A percentile compares a stretch with the other conserved stretches of the same genome.
These are phyloP conservation scores for Lydus trimaculatus DNA, from an alignment of 2,888 invertebrate species.

Conservation along the genomic window DNA sequence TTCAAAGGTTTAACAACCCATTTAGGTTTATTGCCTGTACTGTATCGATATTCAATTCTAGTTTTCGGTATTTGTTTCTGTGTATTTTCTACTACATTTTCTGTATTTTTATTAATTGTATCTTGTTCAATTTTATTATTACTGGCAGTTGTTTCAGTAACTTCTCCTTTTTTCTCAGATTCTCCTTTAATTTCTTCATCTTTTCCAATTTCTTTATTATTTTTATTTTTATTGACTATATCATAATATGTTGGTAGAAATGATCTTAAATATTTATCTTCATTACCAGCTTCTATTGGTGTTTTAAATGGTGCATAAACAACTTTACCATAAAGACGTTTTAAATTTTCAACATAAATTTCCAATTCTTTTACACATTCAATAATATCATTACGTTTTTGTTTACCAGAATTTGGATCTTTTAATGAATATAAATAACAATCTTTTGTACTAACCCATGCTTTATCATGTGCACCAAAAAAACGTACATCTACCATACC, in stretches of 20 bases:
- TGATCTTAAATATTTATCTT: slow-evolving; percentile 68
- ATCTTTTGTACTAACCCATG: slow-evolving; percentile 87
- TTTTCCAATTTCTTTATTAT: slow-evolving; percentile 28
- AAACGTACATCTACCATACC: slow-evolving; percentile 88
- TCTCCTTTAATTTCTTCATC: slow-evolving; percentile 42
- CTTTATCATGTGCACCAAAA: slow-evolving; percentile 94
- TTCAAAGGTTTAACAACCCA: slow-evolving; percentile 21
- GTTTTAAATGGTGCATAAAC: slow-evolving; percentile 76
- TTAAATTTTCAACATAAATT: slow-evolving; percentile 76
- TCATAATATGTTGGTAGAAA: slow-evolving; percentile 65
- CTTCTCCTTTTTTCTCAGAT: background rate
- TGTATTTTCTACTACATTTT: background rate
- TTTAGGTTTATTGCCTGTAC: slow-evolving; percentile 15
- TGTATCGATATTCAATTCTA: slow-evolving; percentile 23
- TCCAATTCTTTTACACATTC: slow-evolving; percentile 77
- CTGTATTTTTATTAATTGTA: slow-evolving; percentile 14
- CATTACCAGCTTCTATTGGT: slow-evolving; percentile 69
- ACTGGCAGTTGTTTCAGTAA: slow-evolving; percentile 46
- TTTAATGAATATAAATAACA: slow-evolving; percentile 83
- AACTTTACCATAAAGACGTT: slow-evolving; percentile 75
- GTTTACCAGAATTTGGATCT: slow-evolving; percentile 72
- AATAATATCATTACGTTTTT: slow-evolving; percentile 67
- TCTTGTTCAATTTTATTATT: slow-evolving; percentile 34
- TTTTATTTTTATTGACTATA: slow-evolving; percentile 24
- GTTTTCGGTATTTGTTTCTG: slow-evolving; percentile 15